A percentile compares a stretch with the other conserved stretches of the same genome.
Conservation (phyloP, 30 jellyfish, hydroid and myxozoan species). For the Clytia hemisphaerica region DNA sequence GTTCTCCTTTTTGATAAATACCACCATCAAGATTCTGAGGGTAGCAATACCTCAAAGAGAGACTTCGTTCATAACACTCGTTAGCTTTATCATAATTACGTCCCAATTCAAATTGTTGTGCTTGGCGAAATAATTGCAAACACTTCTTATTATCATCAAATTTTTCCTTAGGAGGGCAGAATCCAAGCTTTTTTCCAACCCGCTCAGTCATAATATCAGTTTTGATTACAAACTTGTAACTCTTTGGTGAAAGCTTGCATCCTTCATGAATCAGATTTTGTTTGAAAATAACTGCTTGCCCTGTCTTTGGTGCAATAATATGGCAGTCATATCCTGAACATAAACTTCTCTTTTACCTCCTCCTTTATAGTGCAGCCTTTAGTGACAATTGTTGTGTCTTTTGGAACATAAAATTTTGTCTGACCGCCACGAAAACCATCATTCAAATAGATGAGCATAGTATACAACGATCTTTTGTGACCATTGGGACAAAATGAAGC, state of each 20-base stretch:
- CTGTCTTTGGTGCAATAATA: conserved; percentile 28
- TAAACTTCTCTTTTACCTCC: conserved; percentile 47
- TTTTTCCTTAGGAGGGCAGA: conserved; percentile 31
- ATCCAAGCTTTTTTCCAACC: conserved; percentile 29
- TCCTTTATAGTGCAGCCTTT: conserved; percentile 37
- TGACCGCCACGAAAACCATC: conserved; percentile 51
- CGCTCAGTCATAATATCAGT: conserved; percentile 44
- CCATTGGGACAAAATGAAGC: conserved; percentile 61
- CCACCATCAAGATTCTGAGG: no score
- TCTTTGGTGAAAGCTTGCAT: neutral
- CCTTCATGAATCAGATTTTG: conserved; percentile 52
- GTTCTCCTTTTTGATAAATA: no score
- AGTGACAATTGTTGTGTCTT: neutral
- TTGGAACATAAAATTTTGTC: conserved; percentile 38
- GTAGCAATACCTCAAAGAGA: conserved; percentile 49
- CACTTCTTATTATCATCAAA: conserved; percentile 38
- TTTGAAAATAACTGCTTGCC: conserved; percentile 47
- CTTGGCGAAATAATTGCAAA: conserved; percentile 39
- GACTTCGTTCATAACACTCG: conserved; percentile 37
- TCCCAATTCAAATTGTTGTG: conserved; percentile 35
- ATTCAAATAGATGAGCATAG: conserved; percentile 42
- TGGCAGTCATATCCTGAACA: conserved; percentile 28
- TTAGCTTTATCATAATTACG: conserved; percentile 30
- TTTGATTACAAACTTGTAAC: conserved; percentile 9
- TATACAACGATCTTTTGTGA: conserved; percentile 37